A percentile compares a stretch with the other conserved stretches of the same genome.
These are phyloP conservation scores for Syncerus caffer DNA, from an alignment of 2,797 vertebrate genomes.

Conservation along the genomic window DNA sequence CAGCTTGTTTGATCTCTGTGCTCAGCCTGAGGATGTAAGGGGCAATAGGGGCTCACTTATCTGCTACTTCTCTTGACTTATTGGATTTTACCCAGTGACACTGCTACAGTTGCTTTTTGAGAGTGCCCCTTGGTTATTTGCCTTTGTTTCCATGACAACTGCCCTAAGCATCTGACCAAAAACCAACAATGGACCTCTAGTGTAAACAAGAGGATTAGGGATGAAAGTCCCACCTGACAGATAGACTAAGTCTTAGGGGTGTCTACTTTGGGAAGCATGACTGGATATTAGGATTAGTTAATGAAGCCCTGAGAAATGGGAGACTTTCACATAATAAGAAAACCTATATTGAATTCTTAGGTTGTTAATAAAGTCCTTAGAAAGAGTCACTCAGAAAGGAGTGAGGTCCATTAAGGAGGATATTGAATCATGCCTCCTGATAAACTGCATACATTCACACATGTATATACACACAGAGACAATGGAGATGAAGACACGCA, in stretches of 20 bases:
- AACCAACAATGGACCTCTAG: background rate
- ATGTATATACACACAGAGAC: background rate
- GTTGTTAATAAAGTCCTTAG: background rate
- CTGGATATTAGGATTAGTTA: background rate
- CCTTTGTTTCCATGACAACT: background rate
- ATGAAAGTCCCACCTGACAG: background rate
- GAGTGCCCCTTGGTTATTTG: background rate
- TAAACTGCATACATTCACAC: background rate
- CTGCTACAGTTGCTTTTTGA: background rate
- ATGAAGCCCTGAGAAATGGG: background rate
- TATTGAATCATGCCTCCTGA: background rate
- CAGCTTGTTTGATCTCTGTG: background rate
- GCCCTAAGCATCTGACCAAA: background rate
- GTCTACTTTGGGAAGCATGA: background rate
- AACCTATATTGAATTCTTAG: background rate
- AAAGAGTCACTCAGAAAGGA: background rate
- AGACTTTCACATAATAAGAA: background rate
- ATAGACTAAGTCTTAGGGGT: background rate
- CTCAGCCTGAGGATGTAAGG: background rate
- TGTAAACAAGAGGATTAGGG: background rate
- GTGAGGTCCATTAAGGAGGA: background rate
- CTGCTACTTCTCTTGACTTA: background rate
- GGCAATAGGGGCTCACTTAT: background rate
- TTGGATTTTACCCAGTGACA: background rate
- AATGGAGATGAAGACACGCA: background rate